Evolutionary conservation across 2,113 vertebrate genomes (phyloP), one percentile per base, ranked within the genome.

Genomic region (Taxidea taxus): DNA sequence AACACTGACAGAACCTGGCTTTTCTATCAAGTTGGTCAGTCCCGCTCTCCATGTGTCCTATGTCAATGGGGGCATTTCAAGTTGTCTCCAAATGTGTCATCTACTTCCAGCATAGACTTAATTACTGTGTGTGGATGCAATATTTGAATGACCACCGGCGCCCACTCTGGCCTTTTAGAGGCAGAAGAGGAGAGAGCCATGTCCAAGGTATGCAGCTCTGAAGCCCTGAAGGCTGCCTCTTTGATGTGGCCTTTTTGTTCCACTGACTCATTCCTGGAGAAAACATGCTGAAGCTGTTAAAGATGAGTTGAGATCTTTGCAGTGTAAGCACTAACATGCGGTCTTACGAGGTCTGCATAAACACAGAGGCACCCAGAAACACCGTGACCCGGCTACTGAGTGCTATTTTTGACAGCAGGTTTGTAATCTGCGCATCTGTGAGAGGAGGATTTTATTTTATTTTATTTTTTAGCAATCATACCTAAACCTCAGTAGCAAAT

Each of bases 241-340:
- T 64, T 18, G 18, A 70, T 66, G 68, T 77, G 60, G 44, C n/a
- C 20, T 83, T 88, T 93, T 31, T 58, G 44, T 94, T 81, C 92
- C 54, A 62, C 23, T 75, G 42, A 90, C 87, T 96, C 47, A 87
- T 96, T 85, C 77, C 54, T 68, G 51, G 51, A 94, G 78, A 91
- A 87, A 90, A 68, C 58, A 75, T 51, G 56, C 81, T 89, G n/a
- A 78, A 86, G 23, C 10, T 68, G 21, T 29, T 12, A 23, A 80
- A 95, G 34, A 54, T 42, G 56, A 66, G 31, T 6, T 74, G 58
- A 37, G 39, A 84, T 58, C 6, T 25, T 54, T 47, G 44, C 31
- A 60, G 7, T 6, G 3, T 37, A 49, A 89, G 13, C 21, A 21
- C 4, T 4, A 86, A 54, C 3, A 5, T 0, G 5, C 12, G 7